Conservation (phyloP, 2,888 invertebrate species). For the Conus canariensis region DNA sequence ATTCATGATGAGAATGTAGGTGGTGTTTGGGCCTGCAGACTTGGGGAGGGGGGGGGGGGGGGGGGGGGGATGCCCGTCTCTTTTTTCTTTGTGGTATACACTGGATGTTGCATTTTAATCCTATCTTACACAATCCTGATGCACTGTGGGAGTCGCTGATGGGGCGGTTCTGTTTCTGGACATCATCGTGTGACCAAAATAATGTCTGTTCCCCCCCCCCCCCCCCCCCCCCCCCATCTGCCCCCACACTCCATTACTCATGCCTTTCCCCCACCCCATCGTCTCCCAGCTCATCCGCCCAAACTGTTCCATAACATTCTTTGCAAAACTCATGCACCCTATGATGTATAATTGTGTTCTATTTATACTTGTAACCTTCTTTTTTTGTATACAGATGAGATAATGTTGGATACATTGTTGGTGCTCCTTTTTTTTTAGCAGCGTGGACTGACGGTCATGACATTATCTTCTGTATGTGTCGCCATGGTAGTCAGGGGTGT, state of each 20-base stretch:
- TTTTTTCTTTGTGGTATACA: not conserved
- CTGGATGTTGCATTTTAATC: conserved; percentile 7
- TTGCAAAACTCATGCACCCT: not conserved
- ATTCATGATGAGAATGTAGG: not conserved
- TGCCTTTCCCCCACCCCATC: not conserved
- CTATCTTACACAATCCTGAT: conserved; percentile 11
- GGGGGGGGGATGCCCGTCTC: not conserved
- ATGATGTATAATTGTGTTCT: not conserved
- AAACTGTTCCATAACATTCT: not conserved
- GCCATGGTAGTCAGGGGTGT: not conserved
- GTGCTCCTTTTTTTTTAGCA: not conserved
- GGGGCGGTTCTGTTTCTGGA: not conserved
- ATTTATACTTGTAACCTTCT: not conserved
- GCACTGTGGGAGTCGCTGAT: not conserved
- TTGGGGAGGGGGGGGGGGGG: not conserved
- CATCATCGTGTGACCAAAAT: not conserved
- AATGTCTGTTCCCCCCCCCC: not conserved
- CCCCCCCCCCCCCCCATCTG: not conserved
- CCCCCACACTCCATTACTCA: not conserved
- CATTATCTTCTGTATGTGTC: not conserved
- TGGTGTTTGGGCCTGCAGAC: not conserved
- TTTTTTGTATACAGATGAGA: not conserved
- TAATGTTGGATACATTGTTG: conserved; percentile 23
- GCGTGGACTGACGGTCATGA: not conserved
- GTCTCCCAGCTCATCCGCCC: conserved; percentile 16